Percentiles rank a stretch among this genome's conserved stretches.
These are phyloP conservation scores for Rhopalosiphum nymphaeae DNA, from an alignment of 2,888 invertebrate genomes.

Conservation along the genomic window DNA sequence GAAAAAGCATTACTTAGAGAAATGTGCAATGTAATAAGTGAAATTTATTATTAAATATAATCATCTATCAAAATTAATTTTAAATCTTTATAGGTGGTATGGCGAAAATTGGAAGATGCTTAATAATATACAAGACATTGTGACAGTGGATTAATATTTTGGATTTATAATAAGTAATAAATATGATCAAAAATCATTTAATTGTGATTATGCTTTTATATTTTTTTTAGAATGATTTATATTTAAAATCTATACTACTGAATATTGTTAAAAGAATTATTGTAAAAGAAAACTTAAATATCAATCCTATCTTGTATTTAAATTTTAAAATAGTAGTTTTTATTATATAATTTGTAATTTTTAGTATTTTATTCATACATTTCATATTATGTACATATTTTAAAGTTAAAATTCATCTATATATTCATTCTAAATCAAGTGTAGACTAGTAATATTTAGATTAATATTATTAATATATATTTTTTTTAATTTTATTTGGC, in stretches of 20 bases:
- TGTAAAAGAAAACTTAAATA: not conserved
- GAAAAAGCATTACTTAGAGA: constrained; percentile 93
- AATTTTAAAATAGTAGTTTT: not conserved
- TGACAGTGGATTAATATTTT: not conserved
- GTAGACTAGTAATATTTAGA: not conserved
- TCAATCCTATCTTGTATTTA: constrained; percentile 11
- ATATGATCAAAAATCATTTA: constrained; percentile 20
- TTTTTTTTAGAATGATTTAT: not conserved
- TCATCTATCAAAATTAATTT: constrained; percentile 14
- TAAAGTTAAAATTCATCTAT: not conserved
- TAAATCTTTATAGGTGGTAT: constrained; percentile 78
- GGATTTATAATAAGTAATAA: not conserved
- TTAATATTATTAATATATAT: not conserved
- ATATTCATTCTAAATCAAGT: not conserved
- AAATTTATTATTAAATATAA: not conserved
- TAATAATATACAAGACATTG: constrained; percentile 12
- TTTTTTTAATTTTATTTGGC: not conserved
- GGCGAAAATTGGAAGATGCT: constrained; percentile 86
- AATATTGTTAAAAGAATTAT: not conserved
- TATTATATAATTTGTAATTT: not conserved
- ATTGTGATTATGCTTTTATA: not conserved
- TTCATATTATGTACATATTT: not conserved
- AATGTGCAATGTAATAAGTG: constrained; percentile 87
- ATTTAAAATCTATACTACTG: not conserved
- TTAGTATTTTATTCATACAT: not conserved